Evolutionary conservation across 2,113 vertebrate species (phyloP), one percentile per base, ranked within the genome.

Genomic region (Varanus salvator): DNA sequence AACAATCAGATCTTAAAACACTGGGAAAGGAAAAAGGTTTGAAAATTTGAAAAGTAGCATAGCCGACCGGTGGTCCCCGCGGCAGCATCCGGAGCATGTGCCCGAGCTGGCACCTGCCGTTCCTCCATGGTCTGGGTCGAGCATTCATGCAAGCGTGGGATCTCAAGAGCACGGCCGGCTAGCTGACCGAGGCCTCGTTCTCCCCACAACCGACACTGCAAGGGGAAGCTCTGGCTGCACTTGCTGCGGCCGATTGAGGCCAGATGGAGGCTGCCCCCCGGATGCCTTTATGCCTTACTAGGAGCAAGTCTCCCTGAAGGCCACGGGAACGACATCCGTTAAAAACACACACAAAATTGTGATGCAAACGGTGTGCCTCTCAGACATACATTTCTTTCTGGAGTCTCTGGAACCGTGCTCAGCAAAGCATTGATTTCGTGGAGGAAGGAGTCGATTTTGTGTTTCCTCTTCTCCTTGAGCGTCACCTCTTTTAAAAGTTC

Each of bases 401-500:
- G 29, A 2, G 97, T 97, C 7, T 96, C 93, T 0, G 98, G 98
- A 60, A 99, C 96, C 9, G 57, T 66, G 0, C 96, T 96, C 12
- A 99, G 93, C 80, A 97, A 89, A 66, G 95, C 89, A 38, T 97
- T 98, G 93, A 99, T 94, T 5, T 97, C 96, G 89, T 93, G 91
- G 8, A 99, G 90, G 84, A 99, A 99, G 4, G 94, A 85, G 92
- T 99, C 97, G 0, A 99, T 98, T 85, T 95, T 96, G 64, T 95
- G 96, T 87, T 98, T 99, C 94, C 97, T 98, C 0, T 97, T 97
- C 80, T 99, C 98, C 92, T 98, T 98, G 91, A 99, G 83, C 1
- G 91, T 95, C 71, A 99, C 98, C 95, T 99, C 99, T 93, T 98
- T 99, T 76, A 99, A 95, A 87, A 99, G 97, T 92, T 99, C 99